These are phyloP conservation scores for Denticeps clupeoides DNA, from an alignment of 2,797 vertebrate species.

Conservation along the genomic window DNA sequence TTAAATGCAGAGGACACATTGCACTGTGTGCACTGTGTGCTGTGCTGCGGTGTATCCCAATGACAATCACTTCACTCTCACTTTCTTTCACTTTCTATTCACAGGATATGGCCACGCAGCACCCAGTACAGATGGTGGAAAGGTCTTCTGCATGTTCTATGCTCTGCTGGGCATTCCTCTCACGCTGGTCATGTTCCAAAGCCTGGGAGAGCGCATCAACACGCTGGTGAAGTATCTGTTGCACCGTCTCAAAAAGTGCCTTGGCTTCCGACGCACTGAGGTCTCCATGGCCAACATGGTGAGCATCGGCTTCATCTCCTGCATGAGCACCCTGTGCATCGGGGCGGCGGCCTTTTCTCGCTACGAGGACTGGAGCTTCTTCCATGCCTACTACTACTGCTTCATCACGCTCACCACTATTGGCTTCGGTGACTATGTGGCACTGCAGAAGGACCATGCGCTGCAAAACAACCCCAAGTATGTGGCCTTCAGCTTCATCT, in stretches of 20 bases:
- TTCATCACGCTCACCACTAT: constrained; percentile 97
- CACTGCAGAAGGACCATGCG: constrained; percentile 81
- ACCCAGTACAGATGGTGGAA: constrained; percentile 84
- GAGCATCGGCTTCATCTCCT: constrained; percentile 81
- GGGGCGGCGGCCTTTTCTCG: constrained; percentile 84
- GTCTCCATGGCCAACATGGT: constrained; percentile 98
- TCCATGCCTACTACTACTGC: constrained; percentile 93
- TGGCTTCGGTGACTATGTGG: constrained; percentile 91
- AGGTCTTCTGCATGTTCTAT: constrained; percentile 94
- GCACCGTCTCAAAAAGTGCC: constrained; percentile 78
- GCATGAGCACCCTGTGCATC: constrained; percentile 78
- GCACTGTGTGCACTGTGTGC: too few relatives aligned
- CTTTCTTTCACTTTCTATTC: constrained; percentile 9
- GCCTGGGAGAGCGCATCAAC: constrained; percentile 91
- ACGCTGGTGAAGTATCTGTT: constrained; percentile 82
- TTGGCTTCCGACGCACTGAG: constrained; percentile 76
- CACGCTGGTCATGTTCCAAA: constrained; percentile 96
- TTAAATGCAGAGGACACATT: too few relatives aligned
- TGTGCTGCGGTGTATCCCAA: too few relatives aligned
- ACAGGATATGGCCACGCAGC: constrained; percentile 89
- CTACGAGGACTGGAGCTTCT: constrained; percentile 89
- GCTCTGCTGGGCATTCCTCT: constrained; percentile 91
- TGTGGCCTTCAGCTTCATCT: constrained; percentile 94
- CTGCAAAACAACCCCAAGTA: constrained; percentile 80
- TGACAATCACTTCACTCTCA: too few relatives aligned